phyloP scores from a whole-genome alignment of 2,888 invertebrate genomes.

The Mystacides longicornis region DNA sequence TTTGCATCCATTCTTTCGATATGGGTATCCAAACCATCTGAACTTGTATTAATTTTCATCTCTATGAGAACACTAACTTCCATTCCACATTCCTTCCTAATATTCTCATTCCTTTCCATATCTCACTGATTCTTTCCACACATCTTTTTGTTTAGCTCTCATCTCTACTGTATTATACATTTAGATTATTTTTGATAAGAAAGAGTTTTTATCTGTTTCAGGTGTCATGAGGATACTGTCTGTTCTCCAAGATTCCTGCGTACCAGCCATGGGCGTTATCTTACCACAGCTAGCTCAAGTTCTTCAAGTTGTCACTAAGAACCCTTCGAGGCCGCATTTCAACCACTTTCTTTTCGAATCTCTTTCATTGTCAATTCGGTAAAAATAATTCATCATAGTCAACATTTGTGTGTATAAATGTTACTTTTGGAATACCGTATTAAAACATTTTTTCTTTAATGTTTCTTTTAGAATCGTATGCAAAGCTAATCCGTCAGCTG shows the following conservation, averaged over 20 bases:
- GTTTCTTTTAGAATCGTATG: constrained; percentile 61
- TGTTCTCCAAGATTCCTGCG: constrained; percentile 69
- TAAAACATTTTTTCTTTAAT: neutral
- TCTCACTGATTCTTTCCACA: too few relatives aligned
- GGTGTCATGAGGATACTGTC: constrained; percentile 88
- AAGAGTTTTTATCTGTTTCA: constrained; percentile 36
- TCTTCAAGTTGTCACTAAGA: constrained; percentile 76
- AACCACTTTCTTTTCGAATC: constrained; percentile 98
- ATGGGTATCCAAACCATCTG: too few relatives aligned
- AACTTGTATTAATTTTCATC: too few relatives aligned
- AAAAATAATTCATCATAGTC: constrained; percentile 33
- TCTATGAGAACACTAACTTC: too few relatives aligned
- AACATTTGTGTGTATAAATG: neutral
- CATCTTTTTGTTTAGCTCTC: too few relatives aligned
- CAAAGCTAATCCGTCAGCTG: constrained; percentile 68
- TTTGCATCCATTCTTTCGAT: too few relatives aligned
- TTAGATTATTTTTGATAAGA: too few relatives aligned
- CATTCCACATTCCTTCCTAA: too few relatives aligned
- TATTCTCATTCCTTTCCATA: too few relatives aligned
- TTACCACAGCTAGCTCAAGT: constrained; percentile 81
- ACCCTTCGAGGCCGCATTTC: constrained; percentile 94
- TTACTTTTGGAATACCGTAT: neutral
- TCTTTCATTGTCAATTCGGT: constrained; percentile 81
- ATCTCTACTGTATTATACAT: too few relatives aligned
- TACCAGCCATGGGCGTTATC: constrained; percentile 73